Evolutionary conservation across 2,113 vertebrate genomes (phyloP).

Genomic region (Hippocampus mohnikei): DNA sequence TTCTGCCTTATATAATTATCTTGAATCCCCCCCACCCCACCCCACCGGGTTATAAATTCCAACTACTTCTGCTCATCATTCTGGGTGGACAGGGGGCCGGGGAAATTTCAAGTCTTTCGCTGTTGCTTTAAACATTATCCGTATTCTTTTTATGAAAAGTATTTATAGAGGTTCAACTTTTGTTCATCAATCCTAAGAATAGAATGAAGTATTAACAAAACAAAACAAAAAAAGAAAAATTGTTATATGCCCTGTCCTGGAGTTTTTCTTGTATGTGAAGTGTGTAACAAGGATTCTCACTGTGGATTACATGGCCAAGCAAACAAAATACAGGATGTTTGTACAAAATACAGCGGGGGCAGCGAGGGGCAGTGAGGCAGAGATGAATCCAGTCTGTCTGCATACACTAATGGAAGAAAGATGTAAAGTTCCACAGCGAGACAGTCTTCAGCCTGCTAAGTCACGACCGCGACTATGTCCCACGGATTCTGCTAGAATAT

Average conservation of each 20-base stretch:
- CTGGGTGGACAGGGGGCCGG: no score
- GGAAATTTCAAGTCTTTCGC: no score
- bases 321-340: constrained; percentile 8
- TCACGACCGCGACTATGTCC: constrained; percentile 40
- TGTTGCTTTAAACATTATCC: no score
- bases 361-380: constrained; percentile 34
- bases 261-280: constrained; percentile 37
- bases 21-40: no score
- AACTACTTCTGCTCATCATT: no score
- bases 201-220: constrained; percentile 3
- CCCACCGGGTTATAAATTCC: no score
- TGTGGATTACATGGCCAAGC: constrained; percentile 38
- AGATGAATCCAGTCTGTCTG: constrained; percentile 46
- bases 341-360: not conserved
- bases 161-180: no score
- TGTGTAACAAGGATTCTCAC: constrained; percentile 52
- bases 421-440: constrained; percentile 45
- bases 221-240: not conserved
- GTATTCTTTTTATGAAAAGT: no score
- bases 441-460: constrained; percentile 49
- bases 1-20: no score
- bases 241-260: constrained; percentile 18
- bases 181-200: no score
- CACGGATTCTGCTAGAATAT: constrained; percentile 29
- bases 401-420: constrained; percentile 62